Base-by-base conservation (phyloP, 2,797 vertebrate genomes). In the Caiman crocodilus region DNA sequence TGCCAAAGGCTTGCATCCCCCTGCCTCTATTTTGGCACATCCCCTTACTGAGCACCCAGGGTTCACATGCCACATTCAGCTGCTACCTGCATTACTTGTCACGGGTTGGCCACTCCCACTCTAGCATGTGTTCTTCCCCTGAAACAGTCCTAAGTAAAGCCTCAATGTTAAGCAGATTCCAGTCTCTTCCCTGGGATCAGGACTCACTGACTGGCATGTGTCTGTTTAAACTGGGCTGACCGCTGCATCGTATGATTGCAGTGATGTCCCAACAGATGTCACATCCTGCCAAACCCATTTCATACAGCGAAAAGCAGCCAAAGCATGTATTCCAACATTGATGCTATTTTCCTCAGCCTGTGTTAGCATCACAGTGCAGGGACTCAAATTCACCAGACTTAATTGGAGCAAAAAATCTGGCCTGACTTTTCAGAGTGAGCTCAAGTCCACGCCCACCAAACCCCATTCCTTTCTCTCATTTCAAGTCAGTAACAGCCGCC, bases 401-500 rank as follows among this genome's bases (percentile, higher is more conserved):
- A 14, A 32, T 74, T 76, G 74, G 32, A 69, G 64, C 1, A 14
- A 1, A 81, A 73, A 77, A 76, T 67, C 60, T 80, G 82, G 26
- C 79, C 87, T 88, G 1, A 1, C 67, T 88, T 84, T 28, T 55
- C 14, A 25, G 67, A 75, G 61, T 0, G 0, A 88, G 20, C 56
- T 84, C 1, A 3, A 73, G 32, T 63, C 75, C 69, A 56, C 73
- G 79, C 71, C 90, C 60, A 5, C 71, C 75, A 77, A 85, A 18
- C 42, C 65, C 64, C 26, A 50, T 73, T 82, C 73, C 82, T 32
- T 7, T 5, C 84, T 90, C 59, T 61, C 30, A 55, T 74, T 75
- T 64, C 86, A 92, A 87, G 50, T 77, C 13, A 88, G 82, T 65
- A 89, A 21, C 94, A 92, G 87, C 92, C 94, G 89, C 60, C 35